phyloP scores from a whole-genome alignment of 2,797 vertebrate species.

The Centropyge bicolor region DNA sequence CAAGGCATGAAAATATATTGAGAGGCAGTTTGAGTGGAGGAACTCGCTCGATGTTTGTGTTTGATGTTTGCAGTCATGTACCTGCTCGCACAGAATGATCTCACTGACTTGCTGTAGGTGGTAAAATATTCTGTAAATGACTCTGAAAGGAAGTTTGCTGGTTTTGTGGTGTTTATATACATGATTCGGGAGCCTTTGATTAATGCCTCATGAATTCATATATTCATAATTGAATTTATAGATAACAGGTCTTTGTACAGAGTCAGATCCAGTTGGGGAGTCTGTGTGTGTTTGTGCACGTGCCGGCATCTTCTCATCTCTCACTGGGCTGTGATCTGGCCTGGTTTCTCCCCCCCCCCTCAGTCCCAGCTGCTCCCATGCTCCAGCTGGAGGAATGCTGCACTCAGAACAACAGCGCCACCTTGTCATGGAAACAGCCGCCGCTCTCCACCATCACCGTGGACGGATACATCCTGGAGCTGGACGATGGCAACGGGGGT shows the following conservation, averaged over 20 bases:
- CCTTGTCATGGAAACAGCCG: slow-evolving; percentile 98
- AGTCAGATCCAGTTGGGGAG: background rate
- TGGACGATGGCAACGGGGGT: slow-evolving; percentile 95
- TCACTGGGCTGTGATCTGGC: slow-evolving; percentile 63
- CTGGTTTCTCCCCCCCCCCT: slow-evolving; percentile 68
- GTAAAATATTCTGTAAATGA: slow-evolving; percentile 1
- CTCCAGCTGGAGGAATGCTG: slow-evolving; percentile 98
- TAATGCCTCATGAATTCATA: slow-evolving; percentile 8
- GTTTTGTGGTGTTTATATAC: slow-evolving; percentile 1
- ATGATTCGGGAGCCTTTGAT: slow-evolving; percentile 15
- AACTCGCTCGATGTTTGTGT: background rate
- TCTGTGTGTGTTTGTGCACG: background rate
- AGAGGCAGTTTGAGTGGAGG: background rate
- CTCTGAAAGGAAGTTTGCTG: slow-evolving; percentile 2
- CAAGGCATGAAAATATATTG: background rate
- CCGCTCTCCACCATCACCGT: slow-evolving; percentile 94
- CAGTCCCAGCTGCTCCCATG: slow-evolving; percentile 96
- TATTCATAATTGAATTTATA: slow-evolving; percentile 7
- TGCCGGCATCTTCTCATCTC: slow-evolving; percentile 15
- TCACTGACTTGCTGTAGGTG: background rate
- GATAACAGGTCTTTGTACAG: background rate
- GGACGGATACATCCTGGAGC: slow-evolving; percentile 98
- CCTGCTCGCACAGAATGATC: background rate
- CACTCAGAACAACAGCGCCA: slow-evolving; percentile 97
- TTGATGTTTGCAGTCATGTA: background rate